These are phyloP conservation scores for Pediacus dermestoides DNA, from an alignment of 2,888 invertebrate genomes.

Conservation along the genomic window DNA sequence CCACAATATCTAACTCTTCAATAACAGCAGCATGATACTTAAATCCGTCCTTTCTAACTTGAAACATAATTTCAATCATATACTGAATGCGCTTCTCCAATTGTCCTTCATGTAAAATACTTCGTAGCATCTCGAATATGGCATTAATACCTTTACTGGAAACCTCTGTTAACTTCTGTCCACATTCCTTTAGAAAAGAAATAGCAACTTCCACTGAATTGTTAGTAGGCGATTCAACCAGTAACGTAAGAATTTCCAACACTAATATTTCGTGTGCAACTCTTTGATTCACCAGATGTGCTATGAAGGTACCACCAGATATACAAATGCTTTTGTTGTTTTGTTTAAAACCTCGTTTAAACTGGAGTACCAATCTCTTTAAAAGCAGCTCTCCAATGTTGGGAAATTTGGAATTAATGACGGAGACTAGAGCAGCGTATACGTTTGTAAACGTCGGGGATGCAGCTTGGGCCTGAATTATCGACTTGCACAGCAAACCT, in stretches of 20 bases:
- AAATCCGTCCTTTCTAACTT: slow-evolving; percentile 95
- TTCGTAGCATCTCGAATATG: slow-evolving; percentile 92
- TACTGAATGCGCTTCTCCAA: slow-evolving; percentile 92
- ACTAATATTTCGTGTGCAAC: slow-evolving; percentile 96
- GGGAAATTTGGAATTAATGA: slow-evolving; percentile 97
- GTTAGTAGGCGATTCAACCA: slow-evolving; percentile 93
- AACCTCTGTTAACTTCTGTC: slow-evolving; percentile 88
- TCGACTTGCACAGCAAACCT: slow-evolving; percentile 86
- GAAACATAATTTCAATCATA: slow-evolving; percentile 98
- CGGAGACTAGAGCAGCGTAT: slow-evolving; percentile 91
- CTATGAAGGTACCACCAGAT: slow-evolving; percentile 88
- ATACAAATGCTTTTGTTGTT: slow-evolving; percentile 91
- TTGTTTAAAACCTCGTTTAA: slow-evolving; percentile 87
- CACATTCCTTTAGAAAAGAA: slow-evolving; percentile 94
- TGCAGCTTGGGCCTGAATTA: slow-evolving; percentile 95
- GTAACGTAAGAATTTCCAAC: slow-evolving; percentile 85
- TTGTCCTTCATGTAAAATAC: slow-evolving; percentile 89
- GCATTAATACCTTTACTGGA: slow-evolving; percentile 69
- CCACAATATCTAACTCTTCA: slow-evolving; percentile 89
- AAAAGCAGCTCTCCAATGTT: slow-evolving; percentile 92
- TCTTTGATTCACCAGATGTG: slow-evolving; percentile 95
- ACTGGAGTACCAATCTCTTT: slow-evolving; percentile 87
- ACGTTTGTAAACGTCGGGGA: slow-evolving; percentile 98
- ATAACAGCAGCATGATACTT: slow-evolving; percentile 87
- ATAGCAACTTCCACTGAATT: slow-evolving; percentile 97